These are phyloP conservation scores for Parochlus steinenii DNA, from an alignment of 2,888 invertebrate genomes.

Conservation along the genomic window DNA sequence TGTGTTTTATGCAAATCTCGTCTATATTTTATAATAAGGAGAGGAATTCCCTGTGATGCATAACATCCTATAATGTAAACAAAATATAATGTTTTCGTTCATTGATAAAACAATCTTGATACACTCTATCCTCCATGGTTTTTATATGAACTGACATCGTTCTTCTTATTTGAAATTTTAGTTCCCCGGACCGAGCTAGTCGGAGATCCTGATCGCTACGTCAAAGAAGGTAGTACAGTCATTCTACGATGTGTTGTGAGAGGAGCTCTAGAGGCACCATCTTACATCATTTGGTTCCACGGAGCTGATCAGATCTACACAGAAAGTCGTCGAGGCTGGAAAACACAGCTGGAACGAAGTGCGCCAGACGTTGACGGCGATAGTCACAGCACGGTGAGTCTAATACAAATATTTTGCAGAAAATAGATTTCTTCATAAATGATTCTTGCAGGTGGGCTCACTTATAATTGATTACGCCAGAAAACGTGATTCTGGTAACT, in stretches of 20 bases:
- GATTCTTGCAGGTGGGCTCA: constrained; percentile 24
- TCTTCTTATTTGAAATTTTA: constrained; percentile 24
- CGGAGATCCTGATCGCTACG: constrained; percentile 67
- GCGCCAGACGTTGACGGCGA: constrained; percentile 9
- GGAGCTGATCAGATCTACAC: constrained; percentile 13
- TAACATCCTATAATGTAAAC: too few species aligned
- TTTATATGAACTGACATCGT: background rate
- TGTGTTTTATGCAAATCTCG: too few species aligned
- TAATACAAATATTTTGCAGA: too few species aligned
- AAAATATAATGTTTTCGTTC: too few species aligned
- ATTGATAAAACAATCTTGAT: too few species aligned
- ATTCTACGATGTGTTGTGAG: constrained; percentile 68
- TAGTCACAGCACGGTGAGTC: constrained; percentile 12
- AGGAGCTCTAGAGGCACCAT: constrained; percentile 67
- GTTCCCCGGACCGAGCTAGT: constrained; percentile 73
- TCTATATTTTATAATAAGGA: too few species aligned
- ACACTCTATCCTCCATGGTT: too few species aligned
- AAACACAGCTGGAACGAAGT: constrained; percentile 12
- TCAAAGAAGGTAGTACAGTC: constrained; percentile 68
- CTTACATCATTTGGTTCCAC: constrained; percentile 80
- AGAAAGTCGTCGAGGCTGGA: constrained; percentile 13
- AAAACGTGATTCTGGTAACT: constrained; percentile 42
- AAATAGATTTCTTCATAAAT: too few species aligned
- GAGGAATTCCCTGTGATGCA: too few species aligned
- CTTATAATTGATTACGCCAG: constrained; percentile 29